Conservation (phyloP, 1,140 invertebrate species). For the Eumeta japonica region DNA sequence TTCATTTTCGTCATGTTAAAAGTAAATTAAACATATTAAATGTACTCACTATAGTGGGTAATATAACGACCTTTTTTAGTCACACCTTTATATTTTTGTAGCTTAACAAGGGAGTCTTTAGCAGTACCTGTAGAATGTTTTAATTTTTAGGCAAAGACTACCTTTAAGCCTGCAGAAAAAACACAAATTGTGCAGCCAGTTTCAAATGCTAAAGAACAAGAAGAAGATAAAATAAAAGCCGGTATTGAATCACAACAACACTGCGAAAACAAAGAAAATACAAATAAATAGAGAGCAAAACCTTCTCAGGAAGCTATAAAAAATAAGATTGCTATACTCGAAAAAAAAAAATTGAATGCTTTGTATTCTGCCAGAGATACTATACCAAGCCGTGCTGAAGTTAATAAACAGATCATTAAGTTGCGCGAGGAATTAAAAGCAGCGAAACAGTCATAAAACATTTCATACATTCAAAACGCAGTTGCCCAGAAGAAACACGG, state of each 20-base stretch:
- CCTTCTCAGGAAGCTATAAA: slow-evolving; percentile 22
- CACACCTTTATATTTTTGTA: too few species aligned
- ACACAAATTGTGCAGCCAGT: slow-evolving; percentile 11
- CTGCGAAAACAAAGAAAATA: slow-evolving; percentile 14
- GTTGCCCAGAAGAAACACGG: too few species aligned
- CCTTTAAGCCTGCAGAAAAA: slow-evolving; percentile 10
- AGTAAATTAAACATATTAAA: too few species aligned
- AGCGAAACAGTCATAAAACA: slow-evolving; percentile 23
- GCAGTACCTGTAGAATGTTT: too few species aligned
- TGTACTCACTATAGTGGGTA: too few species aligned
- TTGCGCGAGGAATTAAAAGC: too few species aligned
- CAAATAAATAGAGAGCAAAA: slow-evolving; percentile 15
- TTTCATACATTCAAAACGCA: slow-evolving; percentile 21
- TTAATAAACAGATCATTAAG: slow-evolving; percentile 21
- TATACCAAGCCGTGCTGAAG: slow-evolving; percentile 18
- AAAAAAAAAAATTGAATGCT: too few species aligned
- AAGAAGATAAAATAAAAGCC: slow-evolving; percentile 16
- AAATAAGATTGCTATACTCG: slow-evolving; percentile 19
- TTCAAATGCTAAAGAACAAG: slow-evolving; percentile 11
- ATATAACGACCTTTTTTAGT: too few species aligned
- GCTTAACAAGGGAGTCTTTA: too few species aligned
- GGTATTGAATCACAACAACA: slow-evolving; percentile 12
- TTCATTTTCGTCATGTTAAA: too few species aligned
- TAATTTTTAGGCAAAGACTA: slow-evolving; percentile 10
- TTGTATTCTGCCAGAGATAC: too few species aligned